Evolutionary conservation across 2,113 vertebrate genomes (phyloP), one percentile per base, ranked within the genome.

Genomic region (Indicator maculatus): DNA sequence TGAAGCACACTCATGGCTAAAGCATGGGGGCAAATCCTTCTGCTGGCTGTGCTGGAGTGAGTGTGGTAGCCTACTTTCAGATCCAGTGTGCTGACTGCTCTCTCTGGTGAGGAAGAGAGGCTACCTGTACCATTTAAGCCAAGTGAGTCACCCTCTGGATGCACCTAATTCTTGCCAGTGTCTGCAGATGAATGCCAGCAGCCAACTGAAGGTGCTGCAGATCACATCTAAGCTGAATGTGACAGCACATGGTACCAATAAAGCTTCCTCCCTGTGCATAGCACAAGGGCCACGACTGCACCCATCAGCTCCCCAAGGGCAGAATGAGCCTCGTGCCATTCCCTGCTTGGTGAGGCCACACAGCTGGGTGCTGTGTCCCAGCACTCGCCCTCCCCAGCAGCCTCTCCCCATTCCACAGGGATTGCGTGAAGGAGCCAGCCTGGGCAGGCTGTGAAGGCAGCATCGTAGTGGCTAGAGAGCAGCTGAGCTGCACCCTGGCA

Each of bases 371-470:
- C 64, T 38, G 1, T 2, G 7, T 23, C 76, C 86, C 2, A 0
- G 59, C 2, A 2, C 83, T 77, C 2, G 2, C 69, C 65, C 76
- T 87, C 36, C 30, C 64, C 0, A 0, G 21, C 89, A 65, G 89
- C 94, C 94, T 92, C 84, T 96, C 85, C 87, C 77, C 81, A 58
- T 96, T 91, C 85, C 96, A 76, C 50, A 88, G 64, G 87, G 36
- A 76, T 52, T 84, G 86, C 81, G 52, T 85, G 93, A 83, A 72
- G 60, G 41, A 71, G 74, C 92, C 89, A 78, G 93, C 89, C 88
- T 1, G 18, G 88, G 9, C 87, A 94, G 69, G 89, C 85, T 70
- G 56, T 0, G 8, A 53, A 71, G 76, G 69, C 1, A 1, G 86
- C 27, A 16, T 58, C 53, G 86, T 2, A 8, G n/a, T 58, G 83